Conservation (phyloP, 37 sponge, comb jelly and placozoan species). For the Geodia barretti region DNA sequence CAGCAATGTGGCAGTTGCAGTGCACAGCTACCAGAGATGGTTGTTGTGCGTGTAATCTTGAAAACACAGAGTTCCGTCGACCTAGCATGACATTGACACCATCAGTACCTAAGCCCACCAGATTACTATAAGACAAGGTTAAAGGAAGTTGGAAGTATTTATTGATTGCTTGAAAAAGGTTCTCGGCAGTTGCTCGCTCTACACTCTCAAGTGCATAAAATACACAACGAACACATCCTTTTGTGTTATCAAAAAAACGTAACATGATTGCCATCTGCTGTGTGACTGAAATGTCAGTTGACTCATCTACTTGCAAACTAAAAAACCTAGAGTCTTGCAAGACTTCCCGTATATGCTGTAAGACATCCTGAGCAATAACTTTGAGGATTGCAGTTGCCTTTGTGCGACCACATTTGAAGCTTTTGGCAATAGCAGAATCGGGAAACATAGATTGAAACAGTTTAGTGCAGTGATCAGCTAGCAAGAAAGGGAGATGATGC, state of each 20-base stretch:
- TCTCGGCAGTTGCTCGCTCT: constrained; percentile 11
- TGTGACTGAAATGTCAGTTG: constrained; percentile 25
- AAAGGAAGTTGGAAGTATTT: background rate
- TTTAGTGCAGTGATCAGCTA: constrained; percentile 32
- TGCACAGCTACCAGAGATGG: background rate
- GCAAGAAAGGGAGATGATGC: constrained; percentile 34
- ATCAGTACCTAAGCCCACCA: constrained; percentile 20
- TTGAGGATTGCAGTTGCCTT: constrained; percentile 53
- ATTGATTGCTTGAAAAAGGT: background rate
- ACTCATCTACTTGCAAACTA: constrained; percentile 17
- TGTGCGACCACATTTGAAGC: constrained; percentile 51
- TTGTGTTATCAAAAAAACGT: constrained; percentile 7
- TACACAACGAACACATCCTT: constrained; percentile 12
- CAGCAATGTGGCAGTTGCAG: constrained; percentile 24
- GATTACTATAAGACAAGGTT: background rate
- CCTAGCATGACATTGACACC: constrained; percentile 32
- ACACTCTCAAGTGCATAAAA: constrained; percentile 21
- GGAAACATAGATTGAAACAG: constrained; percentile 41
- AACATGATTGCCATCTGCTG: constrained; percentile 26
- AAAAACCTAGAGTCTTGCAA: background rate
- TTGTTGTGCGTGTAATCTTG: background rate
- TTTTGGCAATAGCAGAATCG: constrained; percentile 47
- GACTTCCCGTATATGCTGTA: background rate
- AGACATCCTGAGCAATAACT: background rate
- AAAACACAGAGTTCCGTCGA: background rate